Evolutionary conservation across 2,888 invertebrate genomes (phyloP).

Genomic region (Synanthedon myopaeformis): DNA sequence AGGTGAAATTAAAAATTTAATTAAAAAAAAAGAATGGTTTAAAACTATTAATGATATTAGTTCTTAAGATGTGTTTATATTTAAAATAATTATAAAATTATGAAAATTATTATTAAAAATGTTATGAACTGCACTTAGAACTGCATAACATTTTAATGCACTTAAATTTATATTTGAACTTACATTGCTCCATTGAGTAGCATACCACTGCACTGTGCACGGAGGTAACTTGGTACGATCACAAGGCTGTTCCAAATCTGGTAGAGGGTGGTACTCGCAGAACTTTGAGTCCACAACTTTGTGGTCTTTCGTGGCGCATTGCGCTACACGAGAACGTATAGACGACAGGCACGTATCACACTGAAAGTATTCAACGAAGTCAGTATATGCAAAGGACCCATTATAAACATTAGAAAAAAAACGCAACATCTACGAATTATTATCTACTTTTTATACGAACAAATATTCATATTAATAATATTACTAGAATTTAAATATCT

Average conservation of each 20-base stretch:
- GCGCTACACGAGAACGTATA: constrained; percentile 78
- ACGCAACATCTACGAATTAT: background rate
- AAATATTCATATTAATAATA: too few relatives aligned
- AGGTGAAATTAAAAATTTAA: too few relatives aligned
- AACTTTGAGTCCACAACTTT: constrained; percentile 75
- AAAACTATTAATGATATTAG: too few relatives aligned
- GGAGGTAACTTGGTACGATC: constrained; percentile 61
- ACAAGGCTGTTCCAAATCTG: constrained; percentile 76
- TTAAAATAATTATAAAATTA: too few relatives aligned
- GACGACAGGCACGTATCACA: constrained; percentile 84
- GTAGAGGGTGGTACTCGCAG: constrained; percentile 75
- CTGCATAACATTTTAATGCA: too few relatives aligned
- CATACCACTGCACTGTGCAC: constrained; percentile 89
- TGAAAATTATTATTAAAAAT: too few relatives aligned
- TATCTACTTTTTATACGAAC: too few relatives aligned
- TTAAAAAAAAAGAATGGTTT: too few relatives aligned
- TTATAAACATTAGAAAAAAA: constrained; percentile 2
- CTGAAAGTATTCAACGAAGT: constrained; percentile 46
- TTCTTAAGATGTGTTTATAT: too few relatives aligned
- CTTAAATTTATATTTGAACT: constrained; percentile 12
- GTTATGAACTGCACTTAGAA: too few relatives aligned
- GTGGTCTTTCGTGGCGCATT: constrained; percentile 80
- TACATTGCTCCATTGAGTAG: constrained; percentile 93
- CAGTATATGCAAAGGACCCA: background rate
- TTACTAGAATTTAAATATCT: too few relatives aligned